Evolutionary conservation across 1,140 invertebrate species (phyloP).

Genomic region (Chlorops oryzae): DNA sequence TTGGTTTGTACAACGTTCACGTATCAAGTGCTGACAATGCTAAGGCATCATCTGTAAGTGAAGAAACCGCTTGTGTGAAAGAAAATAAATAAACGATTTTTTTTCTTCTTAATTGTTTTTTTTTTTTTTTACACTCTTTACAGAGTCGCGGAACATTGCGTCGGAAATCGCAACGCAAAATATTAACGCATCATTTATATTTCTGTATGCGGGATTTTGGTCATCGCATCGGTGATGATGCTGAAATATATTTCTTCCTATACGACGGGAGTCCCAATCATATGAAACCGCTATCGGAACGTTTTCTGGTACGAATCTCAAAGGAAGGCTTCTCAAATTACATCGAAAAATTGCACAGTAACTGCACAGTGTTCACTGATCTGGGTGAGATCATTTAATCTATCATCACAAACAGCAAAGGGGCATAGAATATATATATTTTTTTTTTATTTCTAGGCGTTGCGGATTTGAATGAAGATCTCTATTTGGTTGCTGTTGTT

Average conservation of each 20-base stretch:
- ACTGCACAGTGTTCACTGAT: conserved; percentile 81
- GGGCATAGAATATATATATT: background rate
- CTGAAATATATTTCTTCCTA: conserved; percentile 80
- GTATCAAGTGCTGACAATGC: conserved; percentile 73
- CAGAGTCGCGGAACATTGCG: conserved; percentile 64
- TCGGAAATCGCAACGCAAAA: conserved; percentile 59
- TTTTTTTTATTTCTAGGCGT: conserved; percentile 52
- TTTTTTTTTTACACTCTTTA: background rate
- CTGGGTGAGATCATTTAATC: conserved; percentile 33
- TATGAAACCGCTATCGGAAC: conserved; percentile 69
- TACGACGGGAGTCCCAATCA: conserved; percentile 65
- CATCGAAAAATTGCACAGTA: conserved; percentile 78
- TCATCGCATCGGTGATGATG: conserved; percentile 77
- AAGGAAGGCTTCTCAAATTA: conserved; percentile 87
- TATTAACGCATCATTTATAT: conserved; percentile 74
- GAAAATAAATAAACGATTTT: conserved; percentile 1
- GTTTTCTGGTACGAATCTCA: conserved; percentile 80
- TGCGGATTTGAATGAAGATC: conserved; percentile 71
- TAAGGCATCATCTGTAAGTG: conserved; percentile 64
- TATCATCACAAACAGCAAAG: no score
- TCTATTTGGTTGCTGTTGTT: conserved; percentile 82
- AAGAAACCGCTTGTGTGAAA: background rate
- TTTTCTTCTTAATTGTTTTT: background rate
- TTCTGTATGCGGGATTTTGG: conserved; percentile 85
- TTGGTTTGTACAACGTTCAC: conserved; percentile 83